Evolutionary conservation across 2,797 vertebrate species (phyloP).

Genomic region (Propithecus perrieri): DNA sequence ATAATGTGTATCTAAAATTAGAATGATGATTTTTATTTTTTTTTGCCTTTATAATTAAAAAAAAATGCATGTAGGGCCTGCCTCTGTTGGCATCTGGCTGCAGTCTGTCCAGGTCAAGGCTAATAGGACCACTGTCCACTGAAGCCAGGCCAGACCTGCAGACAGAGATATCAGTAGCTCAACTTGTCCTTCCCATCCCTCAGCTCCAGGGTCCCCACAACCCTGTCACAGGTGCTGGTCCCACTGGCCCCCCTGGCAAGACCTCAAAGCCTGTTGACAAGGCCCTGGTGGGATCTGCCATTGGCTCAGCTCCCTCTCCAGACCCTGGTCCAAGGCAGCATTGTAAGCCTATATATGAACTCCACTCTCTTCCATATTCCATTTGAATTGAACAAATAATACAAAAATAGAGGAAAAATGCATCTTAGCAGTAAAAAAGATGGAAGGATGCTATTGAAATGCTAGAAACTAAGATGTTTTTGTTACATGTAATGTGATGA

Average conservation of each 20-base stretch:
- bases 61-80: background rate
- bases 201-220: background rate
- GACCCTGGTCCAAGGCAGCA: background rate
- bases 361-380: background rate
- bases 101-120: background rate
- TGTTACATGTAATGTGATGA: background rate
- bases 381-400: background rate
- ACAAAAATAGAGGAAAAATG: background rate
- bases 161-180: background rate
- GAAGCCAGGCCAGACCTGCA: background rate
- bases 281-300: background rate
- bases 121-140: background rate
- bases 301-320: background rate
- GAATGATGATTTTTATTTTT: background rate
- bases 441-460: background rate
- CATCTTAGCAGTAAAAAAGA: background rate
- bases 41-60: background rate
- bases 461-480: background rate
- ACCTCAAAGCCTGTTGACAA: background rate
- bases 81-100: background rate
- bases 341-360: background rate
- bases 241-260: background rate
- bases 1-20: background rate
- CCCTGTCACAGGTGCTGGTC: background rate
- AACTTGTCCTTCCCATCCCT: background rate